Percentiles rank a stretch among this genome's conserved stretches.
These are phyloP conservation scores for Callospermophilus lateralis DNA, from an alignment of 2,113 vertebrate species.

Conservation along the genomic window DNA sequence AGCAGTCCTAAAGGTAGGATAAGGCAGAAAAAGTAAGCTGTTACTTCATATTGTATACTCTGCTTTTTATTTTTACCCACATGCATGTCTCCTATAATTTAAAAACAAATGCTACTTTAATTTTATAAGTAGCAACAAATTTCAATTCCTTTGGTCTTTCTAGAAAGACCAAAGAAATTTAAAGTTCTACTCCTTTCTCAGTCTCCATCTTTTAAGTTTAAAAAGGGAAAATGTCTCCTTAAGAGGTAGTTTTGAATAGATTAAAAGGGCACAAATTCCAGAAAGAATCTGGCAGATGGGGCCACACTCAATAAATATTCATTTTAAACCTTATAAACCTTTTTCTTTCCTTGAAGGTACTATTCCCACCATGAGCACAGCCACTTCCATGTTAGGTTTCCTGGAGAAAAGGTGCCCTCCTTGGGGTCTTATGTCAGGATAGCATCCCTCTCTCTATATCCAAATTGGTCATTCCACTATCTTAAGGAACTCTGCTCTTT, in stretches of 20 bases:
- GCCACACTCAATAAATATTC: neutral
- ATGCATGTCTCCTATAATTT: neutral
- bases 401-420: neutral
- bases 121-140: neutral
- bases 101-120: neutral
- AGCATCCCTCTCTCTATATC: neutral
- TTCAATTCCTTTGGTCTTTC: too few relatives aligned
- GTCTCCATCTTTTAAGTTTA: neutral
- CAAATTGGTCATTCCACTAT: neutral
- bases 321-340: neutral
- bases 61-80: constrained; percentile 37
- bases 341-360: constrained; percentile 6
- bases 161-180: neutral
- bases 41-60: neutral
- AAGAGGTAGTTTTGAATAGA: neutral
- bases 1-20: neutral
- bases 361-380: neutral
- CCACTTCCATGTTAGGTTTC: neutral
- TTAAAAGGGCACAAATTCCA: constrained; percentile 7
- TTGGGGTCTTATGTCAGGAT: neutral
- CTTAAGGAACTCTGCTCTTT: constrained; percentile 35
- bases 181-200: neutral
- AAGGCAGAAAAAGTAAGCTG: neutral
- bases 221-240: neutral
- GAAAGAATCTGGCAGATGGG: neutral